phyloP scores from a whole-genome alignment of 2,888 invertebrate genomes.

The Leptopilina myrica region DNA sequence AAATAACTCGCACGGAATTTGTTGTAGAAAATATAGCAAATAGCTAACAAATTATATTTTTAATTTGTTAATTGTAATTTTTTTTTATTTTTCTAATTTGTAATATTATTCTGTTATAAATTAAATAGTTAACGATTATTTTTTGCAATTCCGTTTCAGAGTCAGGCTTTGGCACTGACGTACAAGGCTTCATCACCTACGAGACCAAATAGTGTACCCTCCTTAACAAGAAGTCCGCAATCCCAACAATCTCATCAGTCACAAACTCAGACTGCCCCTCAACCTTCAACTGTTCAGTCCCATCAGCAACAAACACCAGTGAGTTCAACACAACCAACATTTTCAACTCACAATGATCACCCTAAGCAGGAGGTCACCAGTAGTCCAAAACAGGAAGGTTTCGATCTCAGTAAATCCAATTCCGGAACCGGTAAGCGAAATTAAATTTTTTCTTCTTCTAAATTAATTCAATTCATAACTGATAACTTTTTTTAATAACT shows the following conservation, averaged over 20 bases:
- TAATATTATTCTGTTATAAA: no score
- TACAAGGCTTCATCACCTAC: slow-evolving; percentile 78
- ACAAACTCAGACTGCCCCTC: slow-evolving; percentile 69
- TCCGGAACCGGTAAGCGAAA: slow-evolving; percentile 81
- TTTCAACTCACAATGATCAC: slow-evolving; percentile 72
- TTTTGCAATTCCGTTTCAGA: slow-evolving; percentile 76
- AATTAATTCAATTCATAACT: no score
- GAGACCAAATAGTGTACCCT: slow-evolving; percentile 73
- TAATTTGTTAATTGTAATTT: no score
- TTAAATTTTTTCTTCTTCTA: no score
- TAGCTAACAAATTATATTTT: no score
- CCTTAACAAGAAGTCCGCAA: slow-evolving; percentile 73
- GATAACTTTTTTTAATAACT: no score
- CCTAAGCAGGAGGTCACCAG: slow-evolving; percentile 71
- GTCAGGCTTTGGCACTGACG: slow-evolving; percentile 83
- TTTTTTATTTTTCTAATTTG: no score
- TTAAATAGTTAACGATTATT: no score
- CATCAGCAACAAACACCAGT: slow-evolving; percentile 54
- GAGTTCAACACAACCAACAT: slow-evolving; percentile 61
- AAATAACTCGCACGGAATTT: no score
- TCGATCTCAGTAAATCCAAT: slow-evolving; percentile 80
- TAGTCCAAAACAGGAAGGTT: slow-evolving; percentile 82
- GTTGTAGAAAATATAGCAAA: no score
- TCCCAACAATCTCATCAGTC: slow-evolving; percentile 69
- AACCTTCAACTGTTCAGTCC: slow-evolving; percentile 77